Conservation (phyloP, 2,113 vertebrate genomes). For the Melanotaenia duboulayi region DNA sequence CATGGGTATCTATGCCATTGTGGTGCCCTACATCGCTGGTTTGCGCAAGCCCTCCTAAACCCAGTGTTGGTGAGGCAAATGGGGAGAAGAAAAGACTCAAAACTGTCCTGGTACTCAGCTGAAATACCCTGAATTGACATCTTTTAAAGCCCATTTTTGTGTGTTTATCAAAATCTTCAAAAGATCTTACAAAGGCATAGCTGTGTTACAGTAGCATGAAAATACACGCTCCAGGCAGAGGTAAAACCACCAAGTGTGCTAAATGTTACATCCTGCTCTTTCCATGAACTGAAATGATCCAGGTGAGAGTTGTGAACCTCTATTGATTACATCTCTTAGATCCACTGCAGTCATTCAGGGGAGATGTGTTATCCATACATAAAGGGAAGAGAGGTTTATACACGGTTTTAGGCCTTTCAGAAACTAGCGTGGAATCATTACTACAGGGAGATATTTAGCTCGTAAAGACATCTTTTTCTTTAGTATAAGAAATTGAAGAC, state of each 20-base stretch:
- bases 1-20: slow-evolving; percentile 54
- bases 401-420: slow-evolving; percentile 31
- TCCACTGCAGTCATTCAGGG: slow-evolving; percentile 28
- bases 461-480: slow-evolving; percentile 3
- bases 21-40: slow-evolving; percentile 54
- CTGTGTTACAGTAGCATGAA: too few species aligned
- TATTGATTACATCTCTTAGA: slow-evolving; percentile 51
- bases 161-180: slow-evolving; percentile 5
- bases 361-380: slow-evolving; percentile 27
- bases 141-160: neutral
- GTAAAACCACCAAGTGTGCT: slow-evolving; percentile 32
- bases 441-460: neutral
- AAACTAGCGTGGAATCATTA: slow-evolving; percentile 36
- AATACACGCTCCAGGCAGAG: neutral
- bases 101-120: slow-evolving; percentile 28
- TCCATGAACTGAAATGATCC: slow-evolving; percentile 21
- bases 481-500: neutral
- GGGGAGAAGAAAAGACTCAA: slow-evolving; percentile 11
- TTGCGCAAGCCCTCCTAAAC: slow-evolving; percentile 33
- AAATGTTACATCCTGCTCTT: slow-evolving; percentile 15
- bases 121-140: slow-evolving; percentile 28
- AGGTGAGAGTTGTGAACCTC: slow-evolving; percentile 19
- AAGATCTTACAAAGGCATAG: neutral
- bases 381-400: slow-evolving; percentile 15
- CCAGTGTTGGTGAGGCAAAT: neutral